A percentile compares a stretch with the other conserved stretches of the same genome.
phyloP scores from a whole-genome alignment of 2,113 vertebrate species.

The Ifrita kowaldi region DNA sequence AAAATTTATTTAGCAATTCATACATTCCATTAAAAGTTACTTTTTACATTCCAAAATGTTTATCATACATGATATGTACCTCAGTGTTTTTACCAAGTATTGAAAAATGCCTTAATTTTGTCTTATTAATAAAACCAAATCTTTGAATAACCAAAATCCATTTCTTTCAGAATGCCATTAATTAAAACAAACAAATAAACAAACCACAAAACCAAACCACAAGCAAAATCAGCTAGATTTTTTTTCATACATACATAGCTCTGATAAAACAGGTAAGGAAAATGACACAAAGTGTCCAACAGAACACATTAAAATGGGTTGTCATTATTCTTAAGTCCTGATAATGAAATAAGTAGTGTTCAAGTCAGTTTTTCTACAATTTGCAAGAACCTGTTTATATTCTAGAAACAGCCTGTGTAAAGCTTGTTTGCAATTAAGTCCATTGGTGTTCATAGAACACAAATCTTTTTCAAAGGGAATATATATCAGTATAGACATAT shows the following conservation, averaged over 20 bases:
- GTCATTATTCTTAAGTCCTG: neutral
- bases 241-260: neutral
- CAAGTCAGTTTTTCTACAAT: neutral
- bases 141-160: neutral
- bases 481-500: neutral
- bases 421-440: neutral
- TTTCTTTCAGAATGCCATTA: neutral
- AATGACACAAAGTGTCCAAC: neutral
- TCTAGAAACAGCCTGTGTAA: neutral
- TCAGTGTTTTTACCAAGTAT: neutral
- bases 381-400: neutral
- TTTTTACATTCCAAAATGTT: neutral
- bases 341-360: neutral
- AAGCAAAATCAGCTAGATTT: neutral
- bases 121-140: neutral
- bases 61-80: neutral
- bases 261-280: neutral
- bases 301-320: neutral
- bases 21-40: neutral
- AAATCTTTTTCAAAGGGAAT: neutral
- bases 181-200: too few relatives aligned
- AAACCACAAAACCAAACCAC: neutral
- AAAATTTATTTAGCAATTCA: neutral
- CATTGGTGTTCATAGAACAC: neutral
- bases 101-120: neutral